Percentiles rank a stretch among this genome's conserved stretches.
Evolutionary conservation across 2,797 vertebrate genomes (phyloP).

Genomic region (Dendrocincla fuliginosa): DNA sequence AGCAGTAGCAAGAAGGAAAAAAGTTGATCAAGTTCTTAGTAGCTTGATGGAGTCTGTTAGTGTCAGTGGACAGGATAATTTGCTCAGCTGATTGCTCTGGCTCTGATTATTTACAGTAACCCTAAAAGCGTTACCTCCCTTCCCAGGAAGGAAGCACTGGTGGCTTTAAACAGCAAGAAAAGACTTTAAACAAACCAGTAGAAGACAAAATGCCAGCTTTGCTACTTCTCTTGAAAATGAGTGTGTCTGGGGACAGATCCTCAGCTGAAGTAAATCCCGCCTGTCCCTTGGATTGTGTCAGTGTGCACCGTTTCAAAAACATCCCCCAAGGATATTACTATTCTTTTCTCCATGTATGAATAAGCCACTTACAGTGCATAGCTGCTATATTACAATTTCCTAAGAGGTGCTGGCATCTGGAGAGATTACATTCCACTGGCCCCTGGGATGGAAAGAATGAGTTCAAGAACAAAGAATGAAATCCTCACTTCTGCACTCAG

Average conservation of each 20-base stretch:
- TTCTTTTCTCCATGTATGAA: slow-evolving; percentile 48
- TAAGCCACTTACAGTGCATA: slow-evolving; percentile 61
- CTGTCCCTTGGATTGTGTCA: neutral
- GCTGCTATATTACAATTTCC: slow-evolving; percentile 66
- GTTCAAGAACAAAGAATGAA: slow-evolving; percentile 70
- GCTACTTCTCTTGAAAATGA: neutral
- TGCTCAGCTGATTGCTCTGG: slow-evolving; percentile 37
- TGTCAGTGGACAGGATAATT: slow-evolving; percentile 43
- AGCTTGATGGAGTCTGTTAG: slow-evolving; percentile 8
- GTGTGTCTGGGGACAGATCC: neutral
- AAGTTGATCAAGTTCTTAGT: slow-evolving; percentile 1
- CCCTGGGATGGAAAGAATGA: slow-evolving; percentile 73
- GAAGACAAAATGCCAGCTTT: neutral
- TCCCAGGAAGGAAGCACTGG: slow-evolving; percentile 33
- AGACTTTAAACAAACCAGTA: slow-evolving; percentile 13
- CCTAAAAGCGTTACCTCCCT: slow-evolving; percentile 12
- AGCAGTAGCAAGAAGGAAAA: neutral
- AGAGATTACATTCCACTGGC: slow-evolving; percentile 72
- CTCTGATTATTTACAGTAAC: slow-evolving; percentile 39
- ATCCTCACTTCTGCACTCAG: slow-evolving; percentile 55
- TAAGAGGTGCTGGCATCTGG: slow-evolving; percentile 73
- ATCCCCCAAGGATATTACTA: slow-evolving; percentile 1
- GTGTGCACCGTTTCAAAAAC: neutral
- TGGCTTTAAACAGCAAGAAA: slow-evolving; percentile 43
- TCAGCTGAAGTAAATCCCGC: neutral